Evolutionary conservation across 1,140 invertebrate species (phyloP).

Genomic region (Palaemon carinicauda): DNA sequence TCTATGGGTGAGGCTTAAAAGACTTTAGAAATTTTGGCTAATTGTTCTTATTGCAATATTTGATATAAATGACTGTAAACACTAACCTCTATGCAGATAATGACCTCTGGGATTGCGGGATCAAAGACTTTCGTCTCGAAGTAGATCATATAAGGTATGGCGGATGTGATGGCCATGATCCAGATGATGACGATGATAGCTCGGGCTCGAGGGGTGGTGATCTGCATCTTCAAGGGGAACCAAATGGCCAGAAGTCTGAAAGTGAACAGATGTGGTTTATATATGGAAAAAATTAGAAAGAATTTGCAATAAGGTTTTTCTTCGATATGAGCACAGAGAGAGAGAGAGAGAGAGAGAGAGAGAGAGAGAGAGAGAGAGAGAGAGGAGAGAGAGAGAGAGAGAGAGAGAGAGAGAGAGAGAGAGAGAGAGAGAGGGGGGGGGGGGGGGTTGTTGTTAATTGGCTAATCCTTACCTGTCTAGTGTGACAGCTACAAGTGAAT

Average conservation of each 20-base stretch:
- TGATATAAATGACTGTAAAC: too few relatives aligned
- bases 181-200: constrained; percentile 91
- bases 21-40: too few relatives aligned
- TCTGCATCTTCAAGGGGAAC: constrained; percentile 90
- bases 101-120: neutral
- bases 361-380: neutral
- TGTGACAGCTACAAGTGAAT: constrained; percentile 72
- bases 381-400: neutral
- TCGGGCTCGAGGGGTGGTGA: constrained; percentile 83
- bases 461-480: constrained; percentile 65
- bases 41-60: too few relatives aligned
- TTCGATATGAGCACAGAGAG: neutral
- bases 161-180: constrained; percentile 83
- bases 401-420: neutral
- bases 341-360: neutral
- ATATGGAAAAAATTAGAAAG: neutral
- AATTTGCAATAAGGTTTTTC: neutral
- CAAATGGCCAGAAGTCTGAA: constrained; percentile 94
- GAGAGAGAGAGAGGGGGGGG: neutral
- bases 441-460: too few relatives aligned
- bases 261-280: neutral
- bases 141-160: constrained; percentile 88
- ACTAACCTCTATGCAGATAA: constrained; percentile 30
- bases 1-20: too few relatives aligned
- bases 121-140: constrained; percentile 69